Evolutionary conservation across 1,140 invertebrate species (phyloP).

Genomic region (Atta colombica): DNA sequence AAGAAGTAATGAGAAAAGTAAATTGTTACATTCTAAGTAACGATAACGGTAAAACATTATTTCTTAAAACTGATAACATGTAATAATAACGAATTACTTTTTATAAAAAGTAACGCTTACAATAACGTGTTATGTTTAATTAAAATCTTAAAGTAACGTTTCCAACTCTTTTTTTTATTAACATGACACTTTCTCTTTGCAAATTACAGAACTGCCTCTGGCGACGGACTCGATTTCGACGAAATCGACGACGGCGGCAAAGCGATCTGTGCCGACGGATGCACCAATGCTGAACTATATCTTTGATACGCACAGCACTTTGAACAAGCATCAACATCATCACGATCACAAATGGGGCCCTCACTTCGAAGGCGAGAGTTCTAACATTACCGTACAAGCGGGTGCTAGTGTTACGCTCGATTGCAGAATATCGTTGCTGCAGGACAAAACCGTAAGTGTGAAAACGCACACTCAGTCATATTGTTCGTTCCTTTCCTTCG

Average conservation of each 20-base stretch:
- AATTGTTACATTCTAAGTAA: too few species aligned
- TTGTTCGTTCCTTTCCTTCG: conserved; percentile 13
- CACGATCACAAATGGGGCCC: conserved; percentile 90
- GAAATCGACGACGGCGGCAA: conserved; percentile 75
- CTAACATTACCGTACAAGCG: conserved; percentile 93
- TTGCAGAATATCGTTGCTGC: conserved; percentile 93
- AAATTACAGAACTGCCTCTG: conserved; percentile 72
- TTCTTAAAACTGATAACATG: too few species aligned
- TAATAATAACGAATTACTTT: too few species aligned
- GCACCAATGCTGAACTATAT: conserved; percentile 91
- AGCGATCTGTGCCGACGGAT: conserved; percentile 86
- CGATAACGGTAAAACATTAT: too few species aligned
- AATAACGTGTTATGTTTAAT: too few species aligned
- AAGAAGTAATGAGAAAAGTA: too few species aligned
- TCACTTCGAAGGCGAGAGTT: conserved; percentile 90
- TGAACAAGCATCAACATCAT: conserved; percentile 90
- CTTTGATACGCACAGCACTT: conserved; percentile 89
- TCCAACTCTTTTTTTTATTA: not conserved
- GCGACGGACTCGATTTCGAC: conserved; percentile 73
- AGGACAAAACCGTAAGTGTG: conserved; percentile 94
- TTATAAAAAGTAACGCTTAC: too few species aligned
- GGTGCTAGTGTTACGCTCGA: conserved; percentile 93
- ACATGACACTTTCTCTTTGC: not conserved
- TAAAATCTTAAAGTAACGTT: too few species aligned
- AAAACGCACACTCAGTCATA: conserved; percentile 25